phyloP scores from a whole-genome alignment of 2,113 vertebrate genomes.

The Actenoides lindsayi region DNA sequence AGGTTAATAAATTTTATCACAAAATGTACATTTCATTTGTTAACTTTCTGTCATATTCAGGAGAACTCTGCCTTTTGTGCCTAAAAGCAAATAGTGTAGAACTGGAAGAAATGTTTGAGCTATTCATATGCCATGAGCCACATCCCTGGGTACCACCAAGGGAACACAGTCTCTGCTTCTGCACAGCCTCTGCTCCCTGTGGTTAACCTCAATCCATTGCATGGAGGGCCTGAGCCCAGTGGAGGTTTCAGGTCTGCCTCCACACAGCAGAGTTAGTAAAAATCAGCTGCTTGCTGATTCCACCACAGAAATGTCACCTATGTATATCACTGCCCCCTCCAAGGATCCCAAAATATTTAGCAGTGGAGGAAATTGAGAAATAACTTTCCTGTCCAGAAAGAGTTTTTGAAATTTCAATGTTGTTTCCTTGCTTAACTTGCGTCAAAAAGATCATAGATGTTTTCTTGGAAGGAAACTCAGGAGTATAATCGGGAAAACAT shows the following conservation, averaged over 20 bases:
- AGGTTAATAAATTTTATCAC: not conserved
- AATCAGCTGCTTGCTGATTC: not conserved
- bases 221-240: not conserved
- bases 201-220: not conserved
- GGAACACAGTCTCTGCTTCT: not conserved
- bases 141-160: not conserved
- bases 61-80: not conserved
- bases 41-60: not conserved
- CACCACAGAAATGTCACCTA: slow-evolving; percentile 16
- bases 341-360: not conserved
- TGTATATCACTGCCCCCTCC: not conserved
- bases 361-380: not conserved
- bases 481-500: slow-evolving; percentile 6
- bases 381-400: not conserved
- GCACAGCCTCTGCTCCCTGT: not conserved
- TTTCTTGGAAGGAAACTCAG: not conserved
- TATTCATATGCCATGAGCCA: fast-evolving
- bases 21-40: not conserved
- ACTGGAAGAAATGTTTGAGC: not conserved
- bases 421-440: not conserved
- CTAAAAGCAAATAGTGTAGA: not conserved
- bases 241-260: not conserved
- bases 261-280: not conserved
- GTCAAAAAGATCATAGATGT: not conserved
- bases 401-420: slow-evolving; percentile 10